Percentiles rank a stretch among this genome's conserved stretches.
Conservation (phyloP, 2,888 invertebrate genomes). For the Xestobium rufovillosum region DNA sequence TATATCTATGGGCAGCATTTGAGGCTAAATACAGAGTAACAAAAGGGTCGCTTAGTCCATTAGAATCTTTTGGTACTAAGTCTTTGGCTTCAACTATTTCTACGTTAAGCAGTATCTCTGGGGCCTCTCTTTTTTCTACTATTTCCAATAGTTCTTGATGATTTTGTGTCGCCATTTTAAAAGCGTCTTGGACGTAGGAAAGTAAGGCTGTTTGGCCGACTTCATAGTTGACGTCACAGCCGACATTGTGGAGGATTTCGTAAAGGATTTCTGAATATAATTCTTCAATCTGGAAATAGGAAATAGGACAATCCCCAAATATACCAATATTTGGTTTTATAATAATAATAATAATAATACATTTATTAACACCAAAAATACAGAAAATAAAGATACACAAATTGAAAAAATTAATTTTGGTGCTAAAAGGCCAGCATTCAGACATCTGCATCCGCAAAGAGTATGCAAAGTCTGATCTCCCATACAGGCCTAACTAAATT, state of each 20-base stretch:
- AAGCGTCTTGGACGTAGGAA: slow-evolving; percentile 73
- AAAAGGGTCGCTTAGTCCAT: slow-evolving; percentile 95
- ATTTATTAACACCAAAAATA: too few species aligned
- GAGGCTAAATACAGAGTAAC: slow-evolving; percentile 85
- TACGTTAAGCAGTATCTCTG: slow-evolving; percentile 74
- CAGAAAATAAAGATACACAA: too few species aligned
- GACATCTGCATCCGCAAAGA: too few species aligned
- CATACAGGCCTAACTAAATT: too few species aligned
- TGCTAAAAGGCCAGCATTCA: too few species aligned
- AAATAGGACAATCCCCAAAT: slow-evolving; percentile 21
- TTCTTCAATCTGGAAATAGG: slow-evolving; percentile 74
- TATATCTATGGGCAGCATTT: slow-evolving; percentile 68
- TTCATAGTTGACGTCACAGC: slow-evolving; percentile 65
- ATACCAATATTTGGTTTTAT: too few species aligned
- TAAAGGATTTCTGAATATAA: slow-evolving; percentile 77
- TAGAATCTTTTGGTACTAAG: slow-evolving; percentile 75
- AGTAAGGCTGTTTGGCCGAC: slow-evolving; percentile 62
- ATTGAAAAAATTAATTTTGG: too few species aligned
- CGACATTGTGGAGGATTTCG: slow-evolving; percentile 77
- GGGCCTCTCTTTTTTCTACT: slow-evolving; percentile 73
- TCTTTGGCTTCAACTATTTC: slow-evolving; percentile 84
- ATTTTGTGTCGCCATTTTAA: slow-evolving; percentile 67
- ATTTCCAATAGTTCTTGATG: slow-evolving; percentile 63
- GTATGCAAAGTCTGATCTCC: too few species aligned
- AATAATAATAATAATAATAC: too few species aligned